Percentiles rank a stretch among this genome's conserved stretches.
Conservation (phyloP, 2,797 vertebrate species). For the Neosilurus hyrtlii region DNA sequence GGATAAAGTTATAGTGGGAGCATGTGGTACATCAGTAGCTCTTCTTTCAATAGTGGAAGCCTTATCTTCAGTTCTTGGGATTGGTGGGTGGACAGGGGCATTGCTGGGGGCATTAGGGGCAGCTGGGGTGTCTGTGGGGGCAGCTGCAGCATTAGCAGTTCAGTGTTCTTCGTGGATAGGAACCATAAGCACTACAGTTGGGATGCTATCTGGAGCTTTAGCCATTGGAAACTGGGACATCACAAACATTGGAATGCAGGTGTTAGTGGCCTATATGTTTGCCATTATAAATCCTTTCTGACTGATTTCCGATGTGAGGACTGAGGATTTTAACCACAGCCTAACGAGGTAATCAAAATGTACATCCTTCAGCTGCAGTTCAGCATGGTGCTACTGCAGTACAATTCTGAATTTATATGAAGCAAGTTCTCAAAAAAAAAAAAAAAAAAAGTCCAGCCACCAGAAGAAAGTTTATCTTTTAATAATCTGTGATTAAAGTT, state of each 20-base stretch:
- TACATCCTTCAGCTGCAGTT: background rate
- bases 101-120: constrained; percentile 51
- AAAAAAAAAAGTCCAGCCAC: background rate
- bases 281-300: constrained; percentile 44
- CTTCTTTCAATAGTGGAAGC: constrained; percentile 32
- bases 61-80: constrained; percentile 33
- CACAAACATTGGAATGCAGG: constrained; percentile 40
- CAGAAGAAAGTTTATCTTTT: background rate
- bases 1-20: constrained; percentile 41
- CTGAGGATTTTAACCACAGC: background rate
- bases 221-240: constrained; percentile 43
- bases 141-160: constrained; percentile 40
- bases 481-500: background rate
- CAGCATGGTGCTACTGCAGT: background rate
- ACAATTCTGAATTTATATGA: background rate
- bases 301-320: constrained; percentile 6
- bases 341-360: background rate
- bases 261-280: constrained; percentile 51
- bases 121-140: constrained; percentile 54
- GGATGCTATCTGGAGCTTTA: constrained; percentile 44
- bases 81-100: constrained; percentile 52
- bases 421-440: background rate
- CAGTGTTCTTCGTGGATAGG: constrained; percentile 47
- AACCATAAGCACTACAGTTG: constrained; percentile 41
- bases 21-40: constrained; percentile 17